Conservation (phyloP, 2,797 vertebrate genomes). For the Ctenopoma kingsleyae region DNA sequence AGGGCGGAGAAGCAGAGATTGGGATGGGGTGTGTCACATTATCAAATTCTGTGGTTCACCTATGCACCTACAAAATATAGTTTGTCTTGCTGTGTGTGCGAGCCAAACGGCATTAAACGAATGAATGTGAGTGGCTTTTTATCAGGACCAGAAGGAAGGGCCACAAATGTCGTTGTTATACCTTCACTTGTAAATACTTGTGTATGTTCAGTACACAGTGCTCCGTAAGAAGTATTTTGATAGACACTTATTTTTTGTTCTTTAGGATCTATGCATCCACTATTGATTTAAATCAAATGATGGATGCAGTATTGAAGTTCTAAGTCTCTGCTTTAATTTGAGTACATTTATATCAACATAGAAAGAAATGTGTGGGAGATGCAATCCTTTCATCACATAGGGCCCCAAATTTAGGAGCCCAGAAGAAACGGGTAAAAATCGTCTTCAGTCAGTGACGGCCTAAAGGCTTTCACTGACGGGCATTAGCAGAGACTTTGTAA, state of each 20-base stretch:
- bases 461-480: too few relatives aligned
- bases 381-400: too few relatives aligned
- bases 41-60: slow-evolving; percentile 6
- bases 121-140: background rate
- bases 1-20: slow-evolving; percentile 18
- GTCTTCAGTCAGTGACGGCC: too few relatives aligned
- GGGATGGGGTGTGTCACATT: slow-evolving; percentile 18
- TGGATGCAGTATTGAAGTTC: too few relatives aligned
- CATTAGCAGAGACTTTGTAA: too few relatives aligned
- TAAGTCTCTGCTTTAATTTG: background rate
- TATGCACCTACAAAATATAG: slow-evolving; percentile 19
- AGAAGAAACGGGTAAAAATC: too few relatives aligned
- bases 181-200: background rate
- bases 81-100: slow-evolving; percentile 8
- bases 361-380: too few relatives aligned
- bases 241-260: too few relatives aligned
- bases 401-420: too few relatives aligned
- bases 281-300: too few relatives aligned
- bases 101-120: background rate
- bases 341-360: background rate
- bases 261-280: too few relatives aligned
- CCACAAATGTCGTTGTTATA: background rate
- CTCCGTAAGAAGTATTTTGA: too few relatives aligned
- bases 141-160: background rate
- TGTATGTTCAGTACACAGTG: background rate